A percentile compares a stretch with the other conserved stretches of the same genome.
phyloP scores from a whole-genome alignment of 2,888 invertebrate species.

The Drosophila dives region DNA sequence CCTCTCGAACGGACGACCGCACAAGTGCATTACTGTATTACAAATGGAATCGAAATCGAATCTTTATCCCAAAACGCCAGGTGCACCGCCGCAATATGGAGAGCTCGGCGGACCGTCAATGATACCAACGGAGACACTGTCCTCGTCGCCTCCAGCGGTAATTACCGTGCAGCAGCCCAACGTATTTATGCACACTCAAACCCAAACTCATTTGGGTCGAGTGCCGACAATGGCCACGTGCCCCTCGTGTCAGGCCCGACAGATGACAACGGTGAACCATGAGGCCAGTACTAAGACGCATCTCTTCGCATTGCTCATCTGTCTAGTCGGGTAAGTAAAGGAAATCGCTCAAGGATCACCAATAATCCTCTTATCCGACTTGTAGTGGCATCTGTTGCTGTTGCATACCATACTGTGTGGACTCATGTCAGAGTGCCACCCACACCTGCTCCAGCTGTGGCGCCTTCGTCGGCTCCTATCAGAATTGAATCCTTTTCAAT shows the following conservation, averaged over 20 bases:
- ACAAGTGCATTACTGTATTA: neutral
- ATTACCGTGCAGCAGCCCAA: constrained; percentile 46
- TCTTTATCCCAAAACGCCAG: constrained; percentile 32
- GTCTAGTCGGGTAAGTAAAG: constrained; percentile 59
- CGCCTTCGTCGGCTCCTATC: constrained; percentile 72
- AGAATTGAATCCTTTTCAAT: constrained; percentile 44
- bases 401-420: constrained; percentile 73
- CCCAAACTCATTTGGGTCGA: constrained; percentile 47
- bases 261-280: constrained; percentile 53
- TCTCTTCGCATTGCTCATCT: constrained; percentile 67
- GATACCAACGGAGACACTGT: constrained; percentile 30
- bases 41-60: constrained; percentile 47
- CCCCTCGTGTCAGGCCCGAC: constrained; percentile 66
- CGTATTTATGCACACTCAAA: constrained; percentile 30
- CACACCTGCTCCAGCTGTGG: constrained; percentile 77
- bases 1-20: constrained; percentile 11
- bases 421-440: constrained; percentile 78
- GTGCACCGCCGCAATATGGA: constrained; percentile 46
- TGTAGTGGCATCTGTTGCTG: constrained; percentile 68
- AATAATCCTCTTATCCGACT: neutral
- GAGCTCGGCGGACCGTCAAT: constrained; percentile 38
- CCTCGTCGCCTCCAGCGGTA: constrained; percentile 4
- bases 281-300: constrained; percentile 73
- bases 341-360: neutral
- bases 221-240: constrained; percentile 59